These are phyloP conservation scores for Sminthurides aquaticus DNA, from an alignment of 2,888 invertebrate genomes.

Conservation along the genomic window DNA sequence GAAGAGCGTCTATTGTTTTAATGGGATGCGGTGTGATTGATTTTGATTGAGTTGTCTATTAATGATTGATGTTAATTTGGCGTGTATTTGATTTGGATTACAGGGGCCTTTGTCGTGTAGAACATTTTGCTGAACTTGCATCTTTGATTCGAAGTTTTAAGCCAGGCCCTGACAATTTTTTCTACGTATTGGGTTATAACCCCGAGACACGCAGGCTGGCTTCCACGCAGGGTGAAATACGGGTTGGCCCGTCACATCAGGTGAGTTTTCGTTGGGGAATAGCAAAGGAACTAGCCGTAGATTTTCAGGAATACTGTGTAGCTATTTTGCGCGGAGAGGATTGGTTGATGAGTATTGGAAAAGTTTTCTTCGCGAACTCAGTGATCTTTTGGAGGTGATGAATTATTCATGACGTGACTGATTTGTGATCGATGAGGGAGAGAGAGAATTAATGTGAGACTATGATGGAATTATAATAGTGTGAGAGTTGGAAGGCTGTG, in stretches of 20 bases:
- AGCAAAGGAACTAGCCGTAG: no score
- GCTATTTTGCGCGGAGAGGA: no score
- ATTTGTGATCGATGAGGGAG: background rate
- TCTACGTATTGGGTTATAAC: conserved; percentile 53
- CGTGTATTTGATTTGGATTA: conserved; percentile 27
- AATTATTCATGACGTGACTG: background rate
- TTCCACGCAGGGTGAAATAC: conserved; percentile 53
- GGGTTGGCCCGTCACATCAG: conserved; percentile 56
- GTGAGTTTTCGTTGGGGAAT: conserved; percentile 45
- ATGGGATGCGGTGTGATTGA: no score
- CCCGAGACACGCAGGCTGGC: conserved; percentile 50
- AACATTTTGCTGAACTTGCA: conserved; percentile 51
- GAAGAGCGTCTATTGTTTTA: no score
- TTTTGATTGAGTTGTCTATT: no score
- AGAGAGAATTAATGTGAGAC: background rate
- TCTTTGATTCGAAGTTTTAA: conserved; percentile 48
- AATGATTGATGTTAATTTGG: background rate
- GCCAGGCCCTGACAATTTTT: conserved; percentile 51
- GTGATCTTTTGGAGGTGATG: background rate
- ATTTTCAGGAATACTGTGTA: no score
- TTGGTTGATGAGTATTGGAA: no score
- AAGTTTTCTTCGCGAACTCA: no score
- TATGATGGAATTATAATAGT: background rate
- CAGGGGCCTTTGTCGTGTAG: conserved; percentile 53
- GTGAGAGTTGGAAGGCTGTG: no score